Base-by-base conservation (phyloP, 2,797 vertebrate species). In the Microctenopoma lineatum region DNA sequence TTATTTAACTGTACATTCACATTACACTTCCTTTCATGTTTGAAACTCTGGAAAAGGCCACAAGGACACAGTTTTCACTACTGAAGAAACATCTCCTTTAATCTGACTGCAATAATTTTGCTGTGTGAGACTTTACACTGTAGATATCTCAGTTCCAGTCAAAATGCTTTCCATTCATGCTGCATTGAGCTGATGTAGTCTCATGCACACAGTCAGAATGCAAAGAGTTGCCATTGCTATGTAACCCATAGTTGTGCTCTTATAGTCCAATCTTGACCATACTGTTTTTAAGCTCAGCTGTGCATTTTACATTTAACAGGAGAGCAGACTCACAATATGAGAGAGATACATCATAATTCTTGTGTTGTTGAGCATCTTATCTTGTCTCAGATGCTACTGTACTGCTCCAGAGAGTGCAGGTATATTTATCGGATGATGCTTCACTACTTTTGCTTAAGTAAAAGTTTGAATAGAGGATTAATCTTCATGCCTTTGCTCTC, bases 161-260 rank as follows among this genome's bases (percentile, higher is more conserved):
- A 55, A 57, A 18, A 2, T 32, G 29, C 18, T 29, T 60, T 13
- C 11, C 45, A 13, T 48, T 42, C n/a, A 18, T 16, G 7, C 6
- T 27, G 8, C 14, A 4, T n/a, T 13, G 21, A 69, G 36, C 25
- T 34, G 47, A 32, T 32, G 13, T 58, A 60, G 16, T 41, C 60
- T 25, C 45, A 52, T 48, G 7, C 58, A 27, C 39, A 50, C 46
- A 32, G 21, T 42, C 55, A 41, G 46, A 59, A 75, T 64, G 54
- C 53, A 76, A n/a, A n/a, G n/a, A n/a, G 69, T 62, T 51, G 26
- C 26, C 16, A 71, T 51, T 54, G 11, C 60, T 69, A 47, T 65
- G 42, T 25, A 48, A 62, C 46, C 50, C 32, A 48, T 29, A 75
- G 13, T 66, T 57, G 62, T 79, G 47, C 8, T 54, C 5, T 42